phyloP scores from a whole-genome alignment of 2,797 vertebrate species.

The Astyanax mexicanus region DNA sequence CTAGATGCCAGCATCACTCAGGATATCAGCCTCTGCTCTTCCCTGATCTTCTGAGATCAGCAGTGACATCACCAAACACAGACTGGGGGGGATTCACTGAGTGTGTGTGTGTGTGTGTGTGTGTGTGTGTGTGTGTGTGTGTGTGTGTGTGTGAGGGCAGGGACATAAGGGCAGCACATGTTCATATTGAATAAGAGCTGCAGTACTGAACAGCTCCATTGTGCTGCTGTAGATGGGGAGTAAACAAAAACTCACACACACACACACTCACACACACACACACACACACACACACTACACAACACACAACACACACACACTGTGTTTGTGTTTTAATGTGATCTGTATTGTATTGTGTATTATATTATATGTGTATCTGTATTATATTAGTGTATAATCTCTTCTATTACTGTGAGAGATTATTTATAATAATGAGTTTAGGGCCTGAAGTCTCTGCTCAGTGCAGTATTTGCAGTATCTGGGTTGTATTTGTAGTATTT shows the following conservation, averaged over 20 bases:
- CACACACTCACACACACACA: slow-evolving; percentile 47
- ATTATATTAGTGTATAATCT: no score
- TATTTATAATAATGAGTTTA: neutral
- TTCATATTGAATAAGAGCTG: slow-evolving; percentile 7
- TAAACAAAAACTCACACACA: slow-evolving; percentile 60
- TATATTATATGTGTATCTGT: no score
- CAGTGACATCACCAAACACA: no score
- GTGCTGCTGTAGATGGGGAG: slow-evolving; percentile 68
- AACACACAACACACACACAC: neutral
- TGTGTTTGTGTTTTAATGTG: no score
- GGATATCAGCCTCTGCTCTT: neutral
- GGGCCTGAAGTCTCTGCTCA: no score
- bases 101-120: slow-evolving; percentile 14
- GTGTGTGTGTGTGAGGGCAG: neutral
- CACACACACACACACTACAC: neutral
- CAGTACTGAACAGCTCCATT: slow-evolving; percentile 69
- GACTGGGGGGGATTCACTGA: no score
- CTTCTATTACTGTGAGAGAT: no score
- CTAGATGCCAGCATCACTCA: slow-evolving; percentile 34
- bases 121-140: slow-evolving; percentile 6
- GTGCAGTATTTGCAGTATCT: neutral
- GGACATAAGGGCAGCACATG: neutral
- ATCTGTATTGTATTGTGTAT: no score
- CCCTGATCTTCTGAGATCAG: no score
- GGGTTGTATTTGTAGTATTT: no score